Conservation (phyloP, 2,113 vertebrate species). For the Collichthys lucidus region DNA sequence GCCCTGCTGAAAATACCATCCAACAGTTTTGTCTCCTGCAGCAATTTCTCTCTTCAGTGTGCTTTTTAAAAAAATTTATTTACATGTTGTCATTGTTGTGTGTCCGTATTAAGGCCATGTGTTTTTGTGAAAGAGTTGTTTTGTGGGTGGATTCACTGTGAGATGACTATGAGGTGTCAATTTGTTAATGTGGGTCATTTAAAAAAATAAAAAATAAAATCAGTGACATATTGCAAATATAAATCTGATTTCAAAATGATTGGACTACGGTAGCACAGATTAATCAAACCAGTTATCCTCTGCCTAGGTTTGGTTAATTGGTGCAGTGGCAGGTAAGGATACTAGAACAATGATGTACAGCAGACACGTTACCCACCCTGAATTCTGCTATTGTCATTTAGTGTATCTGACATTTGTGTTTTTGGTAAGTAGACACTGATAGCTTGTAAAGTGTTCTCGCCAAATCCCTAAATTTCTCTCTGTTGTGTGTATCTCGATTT, state of each 20-base stretch:
- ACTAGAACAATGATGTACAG: constrained; percentile 50
- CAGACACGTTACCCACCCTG: constrained; percentile 58
- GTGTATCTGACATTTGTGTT: constrained; percentile 73
- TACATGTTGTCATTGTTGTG: constrained; percentile 79
- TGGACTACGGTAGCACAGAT: constrained; percentile 17
- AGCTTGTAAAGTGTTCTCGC: constrained; percentile 94
- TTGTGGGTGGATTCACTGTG: constrained; percentile 43
- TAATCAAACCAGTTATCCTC: constrained; percentile 11
- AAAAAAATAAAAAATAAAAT: background rate
- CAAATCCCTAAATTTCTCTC: constrained; percentile 95
- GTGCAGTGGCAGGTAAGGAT: constrained; percentile 77
- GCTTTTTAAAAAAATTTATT: constrained; percentile 80
- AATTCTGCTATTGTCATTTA: constrained; percentile 60
- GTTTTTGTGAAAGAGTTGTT: constrained; percentile 58
- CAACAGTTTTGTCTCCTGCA: constrained; percentile 99
- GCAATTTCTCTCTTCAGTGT: constrained; percentile 98
- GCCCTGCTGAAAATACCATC: constrained; percentile 99
- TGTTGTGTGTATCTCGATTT: constrained; percentile 99
- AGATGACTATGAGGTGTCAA: constrained; percentile 51
- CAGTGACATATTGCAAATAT: constrained; percentile 24
- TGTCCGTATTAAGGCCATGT: constrained; percentile 67
- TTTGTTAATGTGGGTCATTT: constrained; percentile 14
- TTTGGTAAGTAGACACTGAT: constrained; percentile 93
- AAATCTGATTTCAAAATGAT: background rate
- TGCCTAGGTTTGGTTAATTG: constrained; percentile 51